Evolutionary conservation across 2,888 invertebrate genomes (phyloP).

Genomic region (Rotaria magnacalcarata): DNA sequence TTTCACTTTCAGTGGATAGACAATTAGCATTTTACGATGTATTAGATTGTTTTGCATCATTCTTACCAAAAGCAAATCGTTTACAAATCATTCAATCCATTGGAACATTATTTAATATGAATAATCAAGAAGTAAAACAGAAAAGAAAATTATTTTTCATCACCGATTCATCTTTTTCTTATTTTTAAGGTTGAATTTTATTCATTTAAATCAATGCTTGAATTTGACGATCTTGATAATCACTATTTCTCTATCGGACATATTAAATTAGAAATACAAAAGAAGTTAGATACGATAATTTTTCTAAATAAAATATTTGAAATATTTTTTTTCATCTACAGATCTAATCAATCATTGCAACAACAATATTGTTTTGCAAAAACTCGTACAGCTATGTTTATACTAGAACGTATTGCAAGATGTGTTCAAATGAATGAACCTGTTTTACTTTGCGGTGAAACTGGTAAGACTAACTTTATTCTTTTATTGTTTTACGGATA

Average conservation of each 20-base stretch:
- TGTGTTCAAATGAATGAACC: conserved; percentile 74
- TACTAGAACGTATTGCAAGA: conserved; percentile 77
- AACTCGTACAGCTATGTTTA: conserved; percentile 53
- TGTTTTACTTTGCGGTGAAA: conserved; percentile 89
- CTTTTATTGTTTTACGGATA: not conserved
- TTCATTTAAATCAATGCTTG: not conserved
- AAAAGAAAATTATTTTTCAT: too few relatives aligned
- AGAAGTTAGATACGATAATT: not conserved
- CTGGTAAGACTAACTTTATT: conserved; percentile 68
- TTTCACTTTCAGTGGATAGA: not conserved
- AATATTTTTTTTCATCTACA: not conserved
- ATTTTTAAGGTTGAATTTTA: not conserved
- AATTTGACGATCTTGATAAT: not conserved
- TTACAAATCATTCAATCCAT: conserved; percentile 70
- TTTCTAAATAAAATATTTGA: too few relatives aligned
- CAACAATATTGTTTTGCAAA: conserved; percentile 51
- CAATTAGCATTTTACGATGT: conserved; percentile 76
- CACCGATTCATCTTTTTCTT: too few relatives aligned
- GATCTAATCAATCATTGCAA: not conserved
- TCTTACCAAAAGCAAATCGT: conserved; percentile 65
- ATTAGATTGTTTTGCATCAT: conserved; percentile 81
- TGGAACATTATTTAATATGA: conserved; percentile 75
- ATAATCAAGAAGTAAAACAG: conserved; percentile 65
- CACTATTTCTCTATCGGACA: conserved; percentile 10
- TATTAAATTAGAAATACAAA: conserved; percentile 17